Evolutionary conservation across 1,140 invertebrate species (phyloP), one percentile per base, ranked within the genome.

Genomic region (Nephotettix cincticeps): DNA sequence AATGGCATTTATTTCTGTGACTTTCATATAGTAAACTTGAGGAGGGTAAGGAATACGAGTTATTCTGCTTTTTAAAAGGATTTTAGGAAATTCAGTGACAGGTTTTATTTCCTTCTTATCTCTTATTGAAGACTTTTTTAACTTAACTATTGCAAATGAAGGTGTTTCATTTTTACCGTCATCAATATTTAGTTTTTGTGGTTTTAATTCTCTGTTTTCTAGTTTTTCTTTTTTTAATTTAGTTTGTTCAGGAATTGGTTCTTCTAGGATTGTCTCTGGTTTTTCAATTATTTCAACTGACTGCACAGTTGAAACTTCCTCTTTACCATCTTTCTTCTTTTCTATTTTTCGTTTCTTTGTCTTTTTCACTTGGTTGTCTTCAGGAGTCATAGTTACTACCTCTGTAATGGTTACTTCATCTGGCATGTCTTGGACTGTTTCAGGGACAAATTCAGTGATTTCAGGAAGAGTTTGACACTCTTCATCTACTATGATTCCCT

Each of bases 11-110:
- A 80, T 32, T 32, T 76, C 70, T 3, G 76, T 71, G 11, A 79
- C 74, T 13, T 63, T 71, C 32, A 76, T 66, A 71, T 75, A 71
- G 21, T 76, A 45, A n/a, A 76, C 65, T 58, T 56, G 28, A 47
- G 79, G 78, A n/a, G 80, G 72, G 71, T 71, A 77, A 45, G 78
- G 81, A 13, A 89, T 77, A 70, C 83, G 83, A 61, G 78, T 83
- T n/a, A 90, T 86, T 66, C 86, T 83, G 78, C 89, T 90, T 74
- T 87, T 88, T 21, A 91, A 78, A 75, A 88, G 78, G 43, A 90
- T 79, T 80, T 89, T 90, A 0, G 87, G 88, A 61, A 74, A 25
- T 30, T 89, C 73, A 75, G 83, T 82, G 13, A 80, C 73, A 29
- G 79, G 75, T 65, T 82, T 79, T 23, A 76, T 64, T 75, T 84